phyloP scores from a whole-genome alignment of 2,888 invertebrate species.

The Lydus trimaculatus region DNA sequence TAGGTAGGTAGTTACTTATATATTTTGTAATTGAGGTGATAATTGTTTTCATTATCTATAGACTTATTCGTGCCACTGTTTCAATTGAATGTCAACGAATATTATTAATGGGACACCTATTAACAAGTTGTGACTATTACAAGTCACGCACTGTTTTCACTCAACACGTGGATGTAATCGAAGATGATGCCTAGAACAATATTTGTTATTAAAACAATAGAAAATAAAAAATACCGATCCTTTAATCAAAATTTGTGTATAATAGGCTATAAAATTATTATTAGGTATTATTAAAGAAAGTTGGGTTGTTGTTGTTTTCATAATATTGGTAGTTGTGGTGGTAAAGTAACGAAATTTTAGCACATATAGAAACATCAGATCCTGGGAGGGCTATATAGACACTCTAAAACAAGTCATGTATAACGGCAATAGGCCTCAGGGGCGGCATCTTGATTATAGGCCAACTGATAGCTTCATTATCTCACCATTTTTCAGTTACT shows the following conservation, averaged over 20 bases:
- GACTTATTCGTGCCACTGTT: constrained; percentile 1
- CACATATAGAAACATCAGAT: neutral
- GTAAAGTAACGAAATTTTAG: neutral
- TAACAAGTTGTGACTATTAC: constrained; percentile 36
- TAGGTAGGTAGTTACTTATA: neutral
- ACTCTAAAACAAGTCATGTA: constrained; percentile 1
- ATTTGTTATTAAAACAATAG: neutral
- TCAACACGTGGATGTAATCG: neutral
- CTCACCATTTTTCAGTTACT: constrained; percentile 32
- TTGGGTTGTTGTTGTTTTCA: neutral
- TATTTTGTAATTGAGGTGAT: neutral
- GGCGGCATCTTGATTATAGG: constrained; percentile 54
- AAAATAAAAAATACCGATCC: neutral
- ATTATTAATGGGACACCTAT: constrained; percentile 34
- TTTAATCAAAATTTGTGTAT: neutral
- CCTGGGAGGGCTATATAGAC: neutral
- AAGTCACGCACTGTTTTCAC: constrained; percentile 32
- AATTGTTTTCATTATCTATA: neutral
- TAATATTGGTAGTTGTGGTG: neutral
- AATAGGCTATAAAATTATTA: constrained; percentile 23
- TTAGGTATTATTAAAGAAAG: too few relatives aligned
- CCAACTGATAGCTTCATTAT: constrained; percentile 56
- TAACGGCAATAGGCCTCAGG: constrained; percentile 36
- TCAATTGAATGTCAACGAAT: neutral
- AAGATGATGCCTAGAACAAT: neutral